These are phyloP conservation scores for Arremon brunneinucha DNA, from an alignment of 2,797 vertebrate species.

Conservation along the genomic window DNA sequence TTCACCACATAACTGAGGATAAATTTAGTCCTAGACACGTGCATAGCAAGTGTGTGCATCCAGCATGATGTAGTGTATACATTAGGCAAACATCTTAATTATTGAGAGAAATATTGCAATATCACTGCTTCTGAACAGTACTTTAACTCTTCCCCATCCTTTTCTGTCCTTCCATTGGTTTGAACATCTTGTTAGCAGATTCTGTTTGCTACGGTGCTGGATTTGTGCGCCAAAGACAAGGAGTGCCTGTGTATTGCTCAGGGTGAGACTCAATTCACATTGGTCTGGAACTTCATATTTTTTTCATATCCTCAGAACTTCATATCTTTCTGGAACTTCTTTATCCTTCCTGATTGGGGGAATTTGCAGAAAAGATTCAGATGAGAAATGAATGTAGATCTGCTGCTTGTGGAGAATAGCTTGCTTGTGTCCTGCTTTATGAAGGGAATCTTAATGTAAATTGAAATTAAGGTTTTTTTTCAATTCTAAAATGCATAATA, in stretches of 20 bases:
- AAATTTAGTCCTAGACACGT: accelerated
- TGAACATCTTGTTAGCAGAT: not conserved
- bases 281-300: not conserved
- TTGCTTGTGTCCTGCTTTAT: not conserved
- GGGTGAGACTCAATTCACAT: not conserved
- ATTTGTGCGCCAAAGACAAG: not conserved
- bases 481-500: not conserved
- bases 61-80: not conserved
- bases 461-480: not conserved
- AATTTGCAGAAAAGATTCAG: not conserved
- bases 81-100: not conserved
- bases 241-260: not conserved
- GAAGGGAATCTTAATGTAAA: not conserved
- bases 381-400: not conserved
- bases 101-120: not conserved
- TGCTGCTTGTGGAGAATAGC: not conserved
- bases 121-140: not conserved
- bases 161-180: not conserved
- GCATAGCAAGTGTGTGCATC: too few relatives aligned
- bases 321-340: not conserved
- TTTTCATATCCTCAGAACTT: not conserved
- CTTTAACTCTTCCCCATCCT: not conserved
- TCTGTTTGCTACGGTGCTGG: not conserved
- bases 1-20: not conserved
- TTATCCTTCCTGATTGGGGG: not conserved